Base-by-base conservation (phyloP, 2,888 invertebrate species). In the Ommatoiulus sabulosus region DNA sequence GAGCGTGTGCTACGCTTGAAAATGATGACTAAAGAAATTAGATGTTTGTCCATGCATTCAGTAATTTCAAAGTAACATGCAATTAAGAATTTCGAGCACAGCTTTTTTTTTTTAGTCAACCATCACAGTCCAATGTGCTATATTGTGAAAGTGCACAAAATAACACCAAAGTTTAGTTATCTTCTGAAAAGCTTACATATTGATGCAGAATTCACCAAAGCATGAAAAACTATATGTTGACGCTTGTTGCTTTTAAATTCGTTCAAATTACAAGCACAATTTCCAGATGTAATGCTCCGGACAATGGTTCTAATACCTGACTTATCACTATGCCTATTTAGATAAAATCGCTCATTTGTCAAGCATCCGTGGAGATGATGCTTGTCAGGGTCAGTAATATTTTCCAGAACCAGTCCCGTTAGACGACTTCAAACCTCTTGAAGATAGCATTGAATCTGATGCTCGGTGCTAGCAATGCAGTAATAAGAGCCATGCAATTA, bases 311-410 rank as follows among this genome's bases (percentile, higher is more conserved):
- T 72, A 72, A 80, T 24, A 35, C 10, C 8, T 72, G 4, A 0
- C 35, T 24, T 35, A 80, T 80, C 10, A 80, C 35, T 12, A 35
- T 15, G 2, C 35, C 35, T 35, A 80, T 3, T 80, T 80, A 80
- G 80, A 80, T 80, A 80, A 80, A 80, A 80, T 80, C 80, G 80
- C 35, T 72, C 72, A 72, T 72, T 24, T 24, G 24, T 24, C 20
- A 20, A 72, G 35, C 35, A 12, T 80, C 12, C 0, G 12, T 15
- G 80, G 35, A 15, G 15, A 80, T 35, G 80, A 35, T 12, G 12
- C 24, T 80, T 80, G 80, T 80, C 80, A 80, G 80, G 80, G 80
- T 35, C 80, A 80, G 80, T 3, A 15, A 72, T 20, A 20, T 24
- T 72, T 72, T 6, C 20, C n/a, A 24, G 20, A 72, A 72, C 72